Conservation (phyloP, 1,140 invertebrate species). For the Ooceraea biroi region DNA sequence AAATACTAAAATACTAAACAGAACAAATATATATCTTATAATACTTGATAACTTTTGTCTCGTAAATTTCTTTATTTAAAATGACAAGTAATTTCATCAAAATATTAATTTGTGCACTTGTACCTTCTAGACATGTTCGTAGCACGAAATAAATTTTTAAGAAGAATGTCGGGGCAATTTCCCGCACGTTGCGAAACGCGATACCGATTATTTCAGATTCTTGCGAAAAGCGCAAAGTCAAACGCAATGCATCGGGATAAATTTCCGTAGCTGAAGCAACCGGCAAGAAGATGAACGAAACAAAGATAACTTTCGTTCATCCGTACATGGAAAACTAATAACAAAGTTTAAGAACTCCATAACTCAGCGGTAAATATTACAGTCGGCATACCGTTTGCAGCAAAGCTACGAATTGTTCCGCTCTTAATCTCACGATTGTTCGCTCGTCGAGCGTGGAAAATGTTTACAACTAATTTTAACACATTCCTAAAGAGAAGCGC, state of each 20-base stretch:
- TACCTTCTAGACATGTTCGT: neutral
- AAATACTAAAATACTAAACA: no score
- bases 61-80: neutral
- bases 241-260: constrained; percentile 52
- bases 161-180: constrained; percentile 1
- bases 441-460: constrained; percentile 25
- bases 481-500: constrained; percentile 41
- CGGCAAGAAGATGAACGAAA: constrained; percentile 46
- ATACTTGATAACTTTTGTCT: no score
- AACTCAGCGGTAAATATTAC: constrained; percentile 60
- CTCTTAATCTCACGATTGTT: constrained; percentile 56
- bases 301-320: constrained; percentile 35
- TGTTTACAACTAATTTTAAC: constrained; percentile 62
- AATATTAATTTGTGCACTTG: neutral
- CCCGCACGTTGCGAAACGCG: neutral
- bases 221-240: constrained; percentile 38
- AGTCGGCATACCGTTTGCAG: constrained; percentile 58
- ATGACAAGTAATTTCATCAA: neutral
- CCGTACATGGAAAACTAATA: constrained; percentile 60
- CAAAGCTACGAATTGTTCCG: constrained; percentile 56
- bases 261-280: constrained; percentile 44
- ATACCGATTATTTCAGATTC: constrained; percentile 49
- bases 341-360: constrained; percentile 62
- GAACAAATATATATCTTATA: no score
- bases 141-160: neutral